Evolutionary conservation across 2,888 invertebrate species (phyloP).

Genomic region (Encarsia formosa): DNA sequence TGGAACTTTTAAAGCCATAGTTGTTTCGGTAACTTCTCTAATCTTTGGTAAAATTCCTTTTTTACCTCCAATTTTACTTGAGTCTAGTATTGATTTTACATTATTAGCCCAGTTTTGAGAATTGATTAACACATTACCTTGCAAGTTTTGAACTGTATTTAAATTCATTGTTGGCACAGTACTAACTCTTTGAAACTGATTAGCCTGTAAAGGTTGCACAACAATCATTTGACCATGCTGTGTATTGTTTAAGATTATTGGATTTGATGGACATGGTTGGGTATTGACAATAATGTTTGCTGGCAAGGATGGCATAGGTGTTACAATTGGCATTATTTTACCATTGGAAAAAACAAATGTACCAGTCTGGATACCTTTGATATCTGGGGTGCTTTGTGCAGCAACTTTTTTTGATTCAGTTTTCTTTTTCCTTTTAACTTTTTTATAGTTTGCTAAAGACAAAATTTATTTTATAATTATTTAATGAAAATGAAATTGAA

Average conservation of each 20-base stretch:
- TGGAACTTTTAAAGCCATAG: conserved; percentile 49
- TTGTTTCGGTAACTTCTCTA: conserved; percentile 46
- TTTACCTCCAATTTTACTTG: conserved; percentile 46
- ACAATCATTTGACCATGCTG: conserved; percentile 49
- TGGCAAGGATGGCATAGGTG: conserved; percentile 41
- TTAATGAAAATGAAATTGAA: conserved; percentile 27
- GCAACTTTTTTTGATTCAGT: conserved; percentile 26
- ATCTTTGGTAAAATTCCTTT: conserved; percentile 46
- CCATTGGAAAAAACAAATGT: conserved; percentile 45
- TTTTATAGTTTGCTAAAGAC: conserved; percentile 32
- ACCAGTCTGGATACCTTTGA: conserved; percentile 40
- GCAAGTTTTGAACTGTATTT: conserved; percentile 41
- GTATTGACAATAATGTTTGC: conserved; percentile 47
- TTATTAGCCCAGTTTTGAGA: conserved; percentile 46
- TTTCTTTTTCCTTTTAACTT: conserved; percentile 38
- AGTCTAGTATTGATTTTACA: conserved; percentile 45
- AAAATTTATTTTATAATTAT: conserved; percentile 1
- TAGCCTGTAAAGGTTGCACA: conserved; percentile 44
- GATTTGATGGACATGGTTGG: conserved; percentile 39
- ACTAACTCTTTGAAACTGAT: conserved; percentile 41
- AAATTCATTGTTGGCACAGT: conserved; percentile 43
- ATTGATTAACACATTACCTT: conserved; percentile 41
- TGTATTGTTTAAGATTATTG: conserved; percentile 45
- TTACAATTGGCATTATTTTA: conserved; percentile 47
- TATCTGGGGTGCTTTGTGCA: conserved; percentile 21